Conservation (phyloP, 2,888 invertebrate genomes). For the Alloplasta piceator region DNA sequence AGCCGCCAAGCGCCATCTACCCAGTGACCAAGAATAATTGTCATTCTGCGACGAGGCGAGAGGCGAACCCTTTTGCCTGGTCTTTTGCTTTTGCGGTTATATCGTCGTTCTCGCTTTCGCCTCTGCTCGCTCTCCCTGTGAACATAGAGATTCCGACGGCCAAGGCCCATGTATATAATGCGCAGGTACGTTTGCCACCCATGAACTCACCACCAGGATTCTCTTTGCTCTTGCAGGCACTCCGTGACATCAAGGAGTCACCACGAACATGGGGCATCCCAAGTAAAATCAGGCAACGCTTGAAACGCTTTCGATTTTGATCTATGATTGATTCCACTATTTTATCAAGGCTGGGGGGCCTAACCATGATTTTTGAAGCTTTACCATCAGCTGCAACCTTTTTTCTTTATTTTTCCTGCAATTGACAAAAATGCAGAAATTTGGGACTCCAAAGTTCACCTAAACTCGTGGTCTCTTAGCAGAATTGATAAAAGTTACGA, state of each 20-base stretch:
- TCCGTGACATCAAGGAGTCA: constrained; percentile 19
- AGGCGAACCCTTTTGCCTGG: constrained; percentile 5
- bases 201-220: constrained; percentile 38
- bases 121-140: constrained; percentile 1
- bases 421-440: no score
- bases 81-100: constrained; percentile 42
- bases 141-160: constrained; percentile 38
- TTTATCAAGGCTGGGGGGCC: no score
- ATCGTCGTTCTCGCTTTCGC: constrained; percentile 37
- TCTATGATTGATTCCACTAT: no score
- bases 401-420: no score
- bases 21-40: constrained; percentile 80
- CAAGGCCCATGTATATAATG: constrained; percentile 22
- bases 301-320: no score
- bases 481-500: no score
- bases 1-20: constrained; percentile 80
- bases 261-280: not conserved
- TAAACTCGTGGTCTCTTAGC: no score
- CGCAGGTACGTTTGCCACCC: constrained; percentile 17
- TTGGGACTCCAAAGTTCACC: no score
- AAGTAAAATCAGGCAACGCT: no score
- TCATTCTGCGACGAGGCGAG: constrained; percentile 73
- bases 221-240: constrained; percentile 45
- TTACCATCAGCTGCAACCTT: no score
- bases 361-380: no score